Evolutionary conservation across 1,140 invertebrate genomes (phyloP).

Genomic region (Drosophila gunungcola): DNA sequence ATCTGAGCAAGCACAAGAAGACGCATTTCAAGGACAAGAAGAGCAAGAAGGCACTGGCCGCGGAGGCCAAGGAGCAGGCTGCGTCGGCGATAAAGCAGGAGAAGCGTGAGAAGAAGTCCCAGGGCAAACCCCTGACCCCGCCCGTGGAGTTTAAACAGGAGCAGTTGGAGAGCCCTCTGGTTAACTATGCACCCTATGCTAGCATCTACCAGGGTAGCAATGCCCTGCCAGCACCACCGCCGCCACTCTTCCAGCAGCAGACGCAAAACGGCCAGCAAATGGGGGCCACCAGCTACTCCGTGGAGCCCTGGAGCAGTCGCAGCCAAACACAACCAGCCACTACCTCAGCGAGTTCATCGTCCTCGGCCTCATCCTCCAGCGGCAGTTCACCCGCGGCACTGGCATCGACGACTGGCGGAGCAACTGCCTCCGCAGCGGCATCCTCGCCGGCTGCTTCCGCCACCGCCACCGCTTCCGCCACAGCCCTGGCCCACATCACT

Average conservation of each 20-base stretch:
- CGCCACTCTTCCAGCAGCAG: slow-evolving; percentile 45
- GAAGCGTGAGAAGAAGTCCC: slow-evolving; percentile 43
- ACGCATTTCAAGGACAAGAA: slow-evolving; percentile 88
- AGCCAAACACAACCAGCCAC: slow-evolving; percentile 35
- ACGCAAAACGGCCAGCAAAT: slow-evolving; percentile 11
- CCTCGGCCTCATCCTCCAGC: slow-evolving; percentile 8
- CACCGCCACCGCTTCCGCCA: slow-evolving; percentile 6
- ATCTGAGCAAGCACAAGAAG: slow-evolving; percentile 93
- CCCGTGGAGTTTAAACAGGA: slow-evolving; percentile 72
- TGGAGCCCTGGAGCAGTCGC: slow-evolving; percentile 44
- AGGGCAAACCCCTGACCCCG: slow-evolving; percentile 3
- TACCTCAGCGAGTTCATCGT: slow-evolving; percentile 29
- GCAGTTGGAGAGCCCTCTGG: slow-evolving; percentile 46
- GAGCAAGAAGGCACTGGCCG: slow-evolving; percentile 73
- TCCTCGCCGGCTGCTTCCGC: slow-evolving; percentile 4
- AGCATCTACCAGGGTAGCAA: slow-evolving; percentile 62
- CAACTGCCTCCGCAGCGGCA: slow-evolving; percentile 5
- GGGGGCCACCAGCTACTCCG: slow-evolving; percentile 13
- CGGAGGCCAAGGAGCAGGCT: slow-evolving; percentile 72
- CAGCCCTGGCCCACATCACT: slow-evolving; percentile 56
- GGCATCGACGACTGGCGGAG: too few relatives aligned
- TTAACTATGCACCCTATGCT: slow-evolving; percentile 67
- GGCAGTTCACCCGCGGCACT: slow-evolving; percentile 12
- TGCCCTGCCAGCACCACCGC: slow-evolving; percentile 35
- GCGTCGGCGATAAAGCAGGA: slow-evolving; percentile 65